Evolutionary conservation across 1,140 invertebrate genomes (phyloP).

Genomic region (Homalodisca vitripennis): DNA sequence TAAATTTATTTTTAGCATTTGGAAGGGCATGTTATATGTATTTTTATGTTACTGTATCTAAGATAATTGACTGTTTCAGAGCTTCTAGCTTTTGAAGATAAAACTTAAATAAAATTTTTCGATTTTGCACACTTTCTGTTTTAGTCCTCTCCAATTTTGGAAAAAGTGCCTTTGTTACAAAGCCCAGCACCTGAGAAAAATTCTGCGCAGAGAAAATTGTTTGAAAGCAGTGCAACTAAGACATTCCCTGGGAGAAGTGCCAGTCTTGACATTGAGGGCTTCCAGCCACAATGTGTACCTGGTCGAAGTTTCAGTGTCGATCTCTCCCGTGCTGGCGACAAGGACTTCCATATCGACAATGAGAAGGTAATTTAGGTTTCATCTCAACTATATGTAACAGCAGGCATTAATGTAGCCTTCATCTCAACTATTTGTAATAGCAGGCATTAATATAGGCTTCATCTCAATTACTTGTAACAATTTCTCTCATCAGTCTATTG

Average conservation of each 20-base stretch:
- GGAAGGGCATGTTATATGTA: no score
- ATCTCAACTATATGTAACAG: slow-evolving; percentile 33
- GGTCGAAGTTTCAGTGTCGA: slow-evolving; percentile 6
- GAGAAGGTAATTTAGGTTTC: slow-evolving; percentile 19
- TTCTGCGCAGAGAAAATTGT: background rate
- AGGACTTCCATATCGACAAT: slow-evolving; percentile 16
- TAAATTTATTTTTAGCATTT: no score
- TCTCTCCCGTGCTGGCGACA: background rate
- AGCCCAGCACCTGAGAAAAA: background rate
- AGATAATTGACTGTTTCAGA: no score
- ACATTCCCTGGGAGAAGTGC: background rate
- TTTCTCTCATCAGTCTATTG: no score
- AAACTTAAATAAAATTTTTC: no score
- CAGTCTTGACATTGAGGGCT: slow-evolving; percentile 3
- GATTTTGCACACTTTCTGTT: no score
- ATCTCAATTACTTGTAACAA: no score
- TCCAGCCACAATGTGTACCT: background rate
- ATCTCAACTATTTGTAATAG: no score
- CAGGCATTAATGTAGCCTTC: no score
- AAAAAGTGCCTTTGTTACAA: slow-evolving; percentile 11
- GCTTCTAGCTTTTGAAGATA: no score
- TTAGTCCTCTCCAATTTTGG: slow-evolving; percentile 29
- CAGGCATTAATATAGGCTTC: no score
- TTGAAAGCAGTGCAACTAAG: background rate
- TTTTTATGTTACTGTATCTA: no score